Evolutionary conservation across 2,113 vertebrate genomes (phyloP).

Genomic region (Pelecanus crispus): DNA sequence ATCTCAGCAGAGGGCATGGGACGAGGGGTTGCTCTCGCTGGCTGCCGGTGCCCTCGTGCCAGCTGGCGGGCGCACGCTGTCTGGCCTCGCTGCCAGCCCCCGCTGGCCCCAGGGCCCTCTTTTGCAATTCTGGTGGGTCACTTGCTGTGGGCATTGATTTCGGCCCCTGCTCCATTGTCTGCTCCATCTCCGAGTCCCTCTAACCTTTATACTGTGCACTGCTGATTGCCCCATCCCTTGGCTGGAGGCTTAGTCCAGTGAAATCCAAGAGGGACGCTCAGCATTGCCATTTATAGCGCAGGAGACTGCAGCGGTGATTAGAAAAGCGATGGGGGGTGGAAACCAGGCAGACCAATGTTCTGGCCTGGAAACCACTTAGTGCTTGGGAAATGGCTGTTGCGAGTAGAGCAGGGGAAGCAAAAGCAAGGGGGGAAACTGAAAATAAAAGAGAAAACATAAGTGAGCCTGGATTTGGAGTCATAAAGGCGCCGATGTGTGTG

Average conservation of each 20-base stretch:
- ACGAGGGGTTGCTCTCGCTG: conserved; percentile 2
- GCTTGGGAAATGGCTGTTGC: background rate
- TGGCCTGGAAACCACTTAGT: background rate
- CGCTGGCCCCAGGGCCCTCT: conserved; percentile 24
- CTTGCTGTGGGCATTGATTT: background rate
- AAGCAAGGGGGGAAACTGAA: background rate
- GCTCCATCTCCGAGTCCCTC: background rate
- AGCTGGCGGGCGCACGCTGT: background rate
- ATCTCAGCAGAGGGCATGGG: conserved; percentile 49
- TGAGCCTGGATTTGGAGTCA: fast-evolving
- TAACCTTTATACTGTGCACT: conserved; percentile 58
- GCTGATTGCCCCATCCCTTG: conserved; percentile 29
- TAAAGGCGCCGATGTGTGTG: background rate
- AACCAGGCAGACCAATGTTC: background rate
- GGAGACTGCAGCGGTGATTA: background rate
- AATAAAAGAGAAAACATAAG: background rate
- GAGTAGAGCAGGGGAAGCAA: background rate
- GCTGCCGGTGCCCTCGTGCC: background rate
- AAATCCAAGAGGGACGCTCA: background rate
- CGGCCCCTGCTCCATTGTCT: conserved; percentile 13
- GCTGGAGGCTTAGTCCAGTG: background rate
- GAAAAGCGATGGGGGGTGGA: background rate
- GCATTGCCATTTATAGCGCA: background rate
- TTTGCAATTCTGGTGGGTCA: conserved; percentile 50
- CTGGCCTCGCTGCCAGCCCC: conserved; percentile 17